Percentiles rank a stretch among this genome's conserved stretches.
These are phyloP conservation scores for Hypanus sabinus DNA, from an alignment of 2,113 vertebrate species.

Conservation along the genomic window DNA sequence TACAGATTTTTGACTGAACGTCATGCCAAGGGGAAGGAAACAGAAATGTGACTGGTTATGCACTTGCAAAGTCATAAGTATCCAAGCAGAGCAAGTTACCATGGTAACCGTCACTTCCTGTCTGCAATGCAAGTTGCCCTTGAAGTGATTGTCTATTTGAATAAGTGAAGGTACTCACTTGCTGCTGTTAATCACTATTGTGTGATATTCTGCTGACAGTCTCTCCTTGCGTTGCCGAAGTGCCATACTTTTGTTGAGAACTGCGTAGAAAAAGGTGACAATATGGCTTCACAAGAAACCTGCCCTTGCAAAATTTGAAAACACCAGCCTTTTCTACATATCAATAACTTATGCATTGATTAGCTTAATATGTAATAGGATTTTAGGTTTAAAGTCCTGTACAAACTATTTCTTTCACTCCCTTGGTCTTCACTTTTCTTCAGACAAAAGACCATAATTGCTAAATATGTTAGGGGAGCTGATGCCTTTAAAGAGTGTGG, in stretches of 20 bases:
- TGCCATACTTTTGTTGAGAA: not conserved
- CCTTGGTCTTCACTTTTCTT: not conserved
- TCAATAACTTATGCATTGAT: not conserved
- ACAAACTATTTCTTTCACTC: not conserved
- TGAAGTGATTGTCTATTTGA: not conserved
- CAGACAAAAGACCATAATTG: not conserved
- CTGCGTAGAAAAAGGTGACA: not conserved
- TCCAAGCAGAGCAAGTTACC: constrained; percentile 5
- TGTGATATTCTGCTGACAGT: not conserved
- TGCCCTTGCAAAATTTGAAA: not conserved
- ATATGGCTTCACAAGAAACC: not conserved
- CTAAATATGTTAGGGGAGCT: not conserved
- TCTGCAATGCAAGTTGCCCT: not conserved
- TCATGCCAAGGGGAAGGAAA: not conserved
- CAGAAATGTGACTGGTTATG: not conserved
- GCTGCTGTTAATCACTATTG: not conserved
- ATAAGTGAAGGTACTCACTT: not conserved
- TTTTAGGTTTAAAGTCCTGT: not conserved
- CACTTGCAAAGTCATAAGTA: not conserved
- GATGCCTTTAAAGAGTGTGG: not conserved
- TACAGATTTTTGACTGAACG: constrained; percentile 1
- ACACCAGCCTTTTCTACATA: too few species aligned
- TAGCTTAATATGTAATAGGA: not conserved
- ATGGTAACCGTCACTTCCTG: not conserved
- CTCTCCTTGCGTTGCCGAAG: not conserved